Evolutionary conservation across 2,888 invertebrate genomes (phyloP), one percentile per base, ranked within the genome.

Genomic region (Drosophila lacicola): DNA sequence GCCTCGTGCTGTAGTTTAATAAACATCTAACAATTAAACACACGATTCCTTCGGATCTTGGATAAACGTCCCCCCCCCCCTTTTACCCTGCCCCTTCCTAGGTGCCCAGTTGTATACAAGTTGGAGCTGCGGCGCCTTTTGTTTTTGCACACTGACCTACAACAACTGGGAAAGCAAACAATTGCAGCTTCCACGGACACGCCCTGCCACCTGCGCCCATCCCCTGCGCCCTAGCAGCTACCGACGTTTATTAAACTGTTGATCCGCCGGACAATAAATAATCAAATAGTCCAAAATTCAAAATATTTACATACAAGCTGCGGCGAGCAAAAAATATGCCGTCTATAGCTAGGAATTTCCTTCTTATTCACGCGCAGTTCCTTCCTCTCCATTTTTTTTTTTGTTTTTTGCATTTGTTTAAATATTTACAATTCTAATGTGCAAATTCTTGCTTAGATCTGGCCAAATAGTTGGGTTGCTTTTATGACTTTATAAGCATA

Each of bases 91-190:
- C n/a, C n/a, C n/a, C n/a, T n/a, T n/a, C n/a, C n/a, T 45, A 19
- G 42, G 8, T n/a, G 2, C 50, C 65, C 45, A 57, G 55, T 79
- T 79, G 71, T 79, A 71, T 79, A 77, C 75, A 76, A 65, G 55
- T 58, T 67, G 72, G 36, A 80, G 76, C 76, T 25, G 50, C 45
- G 53, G 47, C 77, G 44, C 75, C 76, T 82, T 82, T 80, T 88
- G 82, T 80, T 83, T 90, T 91, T 87, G 89, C 89, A 90, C 90
- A 91, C 90, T 91, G 90, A 91, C 90, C 90, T 91, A 91, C 83
- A 90, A 84, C 90, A 90, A 90, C 90, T 69, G 61, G 37, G 70
- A 67, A 77, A 70, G 70, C 88, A 85, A 85, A 88, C 86, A 88
- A 80, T 88, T 83, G 88, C 83, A 88, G 70, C 75, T 65, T 61